Base-by-base conservation (phyloP, 2,888 invertebrate species). In the Cerastis leucographa region DNA sequence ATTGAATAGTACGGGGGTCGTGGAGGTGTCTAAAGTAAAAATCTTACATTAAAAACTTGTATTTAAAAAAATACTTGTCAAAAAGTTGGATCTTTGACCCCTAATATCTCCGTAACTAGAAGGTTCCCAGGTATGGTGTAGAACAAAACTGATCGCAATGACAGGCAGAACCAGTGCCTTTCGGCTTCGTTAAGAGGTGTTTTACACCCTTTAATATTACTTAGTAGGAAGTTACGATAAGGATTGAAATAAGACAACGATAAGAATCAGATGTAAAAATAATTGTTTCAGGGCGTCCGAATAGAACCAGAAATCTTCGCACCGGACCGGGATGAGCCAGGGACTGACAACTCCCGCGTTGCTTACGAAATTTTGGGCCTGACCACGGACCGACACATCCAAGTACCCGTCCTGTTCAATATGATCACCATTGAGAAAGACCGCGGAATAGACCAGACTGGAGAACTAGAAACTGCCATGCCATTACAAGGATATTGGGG, bases 401-500 rank as follows among this genome's bases (percentile, higher is more conserved):
- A 89, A 0, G 75, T 89, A 0, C 93, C 95, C 0, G 86, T 90
- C 0, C 90, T 97, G 7, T 94, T 96, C 89, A 83, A 78, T 35
- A 95, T 97, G 86, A 88, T 91, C 22, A 80, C 80, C 8, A 71
- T 92, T 93, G 74, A 90, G 92, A 62, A 89, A 92, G 49, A 93
- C 94, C 65, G 89, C 93, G 80, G 80, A 44, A 71, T 83, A 29
- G 66, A 83, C n/a, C 79, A 80, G 17, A 94, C 93, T 56, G 97
- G 96, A 9, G 94, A 96, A 75, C 91, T 97, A 12, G 91, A 93
- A 81, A 95, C 97, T 0, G 88, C 89, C 0, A 92, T 93, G 86
- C 92, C 95, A 80, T 89, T 97, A 49, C 94, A 91, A 84, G 97
- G 97, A 1, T 97, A 95, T 87, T 97, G 97, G 96, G 97, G 97